phyloP scores from a whole-genome alignment of 2,113 vertebrate genomes.

The Strix uralensis region DNA sequence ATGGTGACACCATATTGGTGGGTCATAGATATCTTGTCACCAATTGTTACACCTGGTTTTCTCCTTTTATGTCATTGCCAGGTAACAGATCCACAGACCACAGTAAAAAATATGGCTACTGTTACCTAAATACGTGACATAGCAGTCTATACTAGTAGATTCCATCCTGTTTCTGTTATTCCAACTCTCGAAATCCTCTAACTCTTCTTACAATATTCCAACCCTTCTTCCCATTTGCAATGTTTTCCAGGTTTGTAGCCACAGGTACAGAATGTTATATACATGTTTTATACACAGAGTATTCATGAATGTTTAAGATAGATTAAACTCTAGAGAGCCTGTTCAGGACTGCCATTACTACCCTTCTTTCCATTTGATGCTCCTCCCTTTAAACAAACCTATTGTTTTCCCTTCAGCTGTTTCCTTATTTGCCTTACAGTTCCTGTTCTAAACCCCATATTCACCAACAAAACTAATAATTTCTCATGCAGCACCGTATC shows the following conservation, averaged over 20 bases:
- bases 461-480: constrained; percentile 1
- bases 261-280: neutral
- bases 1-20: neutral
- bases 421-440: neutral
- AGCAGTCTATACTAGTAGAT: neutral
- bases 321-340: neutral
- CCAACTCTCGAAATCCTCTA: neutral
- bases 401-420: neutral
- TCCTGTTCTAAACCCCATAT: neutral
- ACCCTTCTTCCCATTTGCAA: neutral
- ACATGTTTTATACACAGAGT: neutral
- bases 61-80: neutral
- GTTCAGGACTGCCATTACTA: neutral
- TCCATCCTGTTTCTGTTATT: neutral
- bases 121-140: neutral
- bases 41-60: neutral
- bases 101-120: neutral
- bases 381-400: neutral
- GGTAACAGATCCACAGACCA: neutral
- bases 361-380: neutral
- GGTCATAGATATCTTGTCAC: neutral
- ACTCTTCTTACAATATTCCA: neutral
- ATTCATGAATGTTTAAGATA: neutral
- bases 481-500: neutral
- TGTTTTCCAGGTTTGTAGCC: neutral